Evolutionary conservation across 2,888 invertebrate genomes (phyloP), one percentile per base, ranked within the genome.

Genomic region (Eulithis testata): DNA sequence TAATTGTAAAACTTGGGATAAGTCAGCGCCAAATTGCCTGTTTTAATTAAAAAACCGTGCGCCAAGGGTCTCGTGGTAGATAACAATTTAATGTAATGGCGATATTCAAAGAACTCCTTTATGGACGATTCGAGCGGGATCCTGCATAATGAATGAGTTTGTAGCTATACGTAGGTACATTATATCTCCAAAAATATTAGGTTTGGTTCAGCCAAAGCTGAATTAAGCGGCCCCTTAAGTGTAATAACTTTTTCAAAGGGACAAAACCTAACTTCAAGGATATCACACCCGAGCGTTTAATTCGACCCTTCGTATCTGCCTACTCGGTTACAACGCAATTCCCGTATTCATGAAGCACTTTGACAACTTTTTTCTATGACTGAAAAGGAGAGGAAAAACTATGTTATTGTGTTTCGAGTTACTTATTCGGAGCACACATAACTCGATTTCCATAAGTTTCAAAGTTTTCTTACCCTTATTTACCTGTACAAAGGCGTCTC

Each of bases 11-110:
- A 85, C 83, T 87, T 83, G 79, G 77, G 77, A 76, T 81, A 84
- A 85, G 83, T 82, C 84, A 81, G 82, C 81, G 81, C 86, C 82
- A 87, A 89, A 89, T 87, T 82, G 88, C 81, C 85, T 80, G 83
- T 85, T 88, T 87, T 89, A 89, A 89, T 90, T 89, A 89, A 90
- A 89, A 87, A 88, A 83, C 78, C 82, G 80, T 82, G 84, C 84
- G 83, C 85, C 83, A 71, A 79, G 84, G 83, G 83, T 73, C 78
- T 81, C 83, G 80, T 82, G 82, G 83, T 79, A 86, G 87, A 88
- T 88, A 88, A 87, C 86, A 88, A 86, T 89, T 89, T 87, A 87
- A 85, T 84, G 85, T 86, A 87, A 89, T 82, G 86, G 81, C 84
- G 80, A 87, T 85, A 85, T 84, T 84, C 82, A 83, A 85, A 86